Percentiles rank a stretch among this genome's conserved stretches.
phyloP scores from a whole-genome alignment of 1,140 invertebrate species.

The Ostrea edulis region DNA sequence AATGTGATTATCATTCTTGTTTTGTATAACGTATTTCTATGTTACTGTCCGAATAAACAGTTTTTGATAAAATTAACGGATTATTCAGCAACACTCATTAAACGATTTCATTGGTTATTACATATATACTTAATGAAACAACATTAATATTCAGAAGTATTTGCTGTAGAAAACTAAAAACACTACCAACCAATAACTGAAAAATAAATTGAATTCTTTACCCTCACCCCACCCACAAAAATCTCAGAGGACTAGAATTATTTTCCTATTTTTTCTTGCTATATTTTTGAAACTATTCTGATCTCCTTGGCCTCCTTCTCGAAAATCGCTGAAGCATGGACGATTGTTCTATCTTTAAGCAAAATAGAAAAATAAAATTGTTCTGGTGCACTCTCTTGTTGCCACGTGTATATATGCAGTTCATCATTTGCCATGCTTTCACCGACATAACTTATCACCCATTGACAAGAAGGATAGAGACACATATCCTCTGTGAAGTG shows the following conservation, averaged over 20 bases:
- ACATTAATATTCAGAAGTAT: too few relatives aligned
- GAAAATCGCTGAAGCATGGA: constrained; percentile 39
- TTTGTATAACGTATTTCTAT: background rate
- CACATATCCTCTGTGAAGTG: constrained; percentile 48
- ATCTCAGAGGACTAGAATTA: background rate
- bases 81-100: too few relatives aligned
- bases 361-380: constrained; percentile 42
- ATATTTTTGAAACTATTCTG: background rate
- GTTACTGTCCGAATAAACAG: background rate
- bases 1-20: background rate
- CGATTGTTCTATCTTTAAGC: background rate
- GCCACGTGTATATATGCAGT: constrained; percentile 45
- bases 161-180: too few relatives aligned
- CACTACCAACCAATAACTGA: too few relatives aligned
- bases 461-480: constrained; percentile 31
- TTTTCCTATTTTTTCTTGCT: background rate
- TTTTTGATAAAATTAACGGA: background rate
- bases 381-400: background rate
- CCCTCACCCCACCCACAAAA: too few relatives aligned
- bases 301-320: background rate
- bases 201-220: too few relatives aligned
- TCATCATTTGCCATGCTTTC: constrained; percentile 41
- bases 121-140: too few relatives aligned
- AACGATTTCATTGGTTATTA: too few relatives aligned
- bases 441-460: constrained; percentile 28